Base-by-base conservation (phyloP, 2,888 invertebrate genomes). In the Drosophila buzzatii region DNA sequence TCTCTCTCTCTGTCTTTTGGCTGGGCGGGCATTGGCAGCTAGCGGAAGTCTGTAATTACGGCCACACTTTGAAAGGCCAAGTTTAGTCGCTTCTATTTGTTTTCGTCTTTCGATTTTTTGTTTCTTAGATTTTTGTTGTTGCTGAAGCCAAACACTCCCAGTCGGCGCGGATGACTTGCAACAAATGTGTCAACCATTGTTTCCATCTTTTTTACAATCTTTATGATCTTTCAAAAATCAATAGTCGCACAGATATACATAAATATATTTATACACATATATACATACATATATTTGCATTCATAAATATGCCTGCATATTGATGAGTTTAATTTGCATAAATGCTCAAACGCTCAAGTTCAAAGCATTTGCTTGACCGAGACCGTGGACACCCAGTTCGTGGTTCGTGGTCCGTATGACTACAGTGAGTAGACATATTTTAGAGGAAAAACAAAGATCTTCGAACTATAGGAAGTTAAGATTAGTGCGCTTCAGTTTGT, bases 21-120 rank as follows among this genome's bases (percentile, higher is more conserved):
- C 42, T 45, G 77, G 72, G 55, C 63, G 77, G 49, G 53, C 70
- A 68, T 66, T 70, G 67, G 42, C 71, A 56, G 56, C 68, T 76
- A 72, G 61, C 84, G 75, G 79, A 85, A 81, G 86, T 81, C 85
- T 85, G 84, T 85, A 85, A 85, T 85, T 85, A 89, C 56, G 84
- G 70, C 72, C 75, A 63, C 67, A 65, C 73, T 75, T 79, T 81
- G 71, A 79, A 79, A 76, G 72, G 59, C 76, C 68, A 81, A 85
- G 49, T 77, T 80, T 65, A 42, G 16, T 44, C 35, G 35, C 47
- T 59, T 59, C 20, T 61, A 44, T 45, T 47, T 27, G 52, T 44
- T 52, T 31, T 41, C 51, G 37, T n/a, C 9, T 45, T 41, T 47
- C 39, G 31, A 8, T 16, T 47, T 12, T 18, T 37, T 27, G 35